A percentile compares a stretch with the other conserved stretches of the same genome.
These are phyloP conservation scores for Caenorhabditis plicata DNA, from an alignment of 2,888 invertebrate species.

Conservation along the genomic window DNA sequence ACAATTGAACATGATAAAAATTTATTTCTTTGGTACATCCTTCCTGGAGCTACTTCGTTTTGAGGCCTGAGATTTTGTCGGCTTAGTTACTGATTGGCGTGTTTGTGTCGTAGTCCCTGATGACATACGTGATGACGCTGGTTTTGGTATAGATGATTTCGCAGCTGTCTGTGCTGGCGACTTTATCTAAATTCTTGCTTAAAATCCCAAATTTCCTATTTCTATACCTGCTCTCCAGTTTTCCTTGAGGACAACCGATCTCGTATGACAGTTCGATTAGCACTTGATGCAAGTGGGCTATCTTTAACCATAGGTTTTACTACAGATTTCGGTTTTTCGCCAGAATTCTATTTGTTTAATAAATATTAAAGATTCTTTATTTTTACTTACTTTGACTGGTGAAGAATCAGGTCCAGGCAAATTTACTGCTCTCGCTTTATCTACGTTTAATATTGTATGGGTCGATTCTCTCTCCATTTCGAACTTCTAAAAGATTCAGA, in stretches of 20 bases:
- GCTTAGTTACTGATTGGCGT: too few relatives aligned
- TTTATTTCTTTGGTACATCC: too few relatives aligned
- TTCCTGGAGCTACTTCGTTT: too few relatives aligned
- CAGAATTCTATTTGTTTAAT: background rate
- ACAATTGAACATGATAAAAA: too few relatives aligned
- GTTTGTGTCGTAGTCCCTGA: too few relatives aligned
- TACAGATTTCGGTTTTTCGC: slow-evolving; percentile 57
- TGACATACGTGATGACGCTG: too few relatives aligned
- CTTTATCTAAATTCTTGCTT: too few relatives aligned
- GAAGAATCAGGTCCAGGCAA: slow-evolving; percentile 43
- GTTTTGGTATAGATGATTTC: too few relatives aligned
- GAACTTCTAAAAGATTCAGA: too few relatives aligned
- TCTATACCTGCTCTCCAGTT: background rate
- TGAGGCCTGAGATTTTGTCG: too few relatives aligned
- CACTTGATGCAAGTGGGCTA: slow-evolving; percentile 33
- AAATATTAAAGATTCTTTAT: background rate
- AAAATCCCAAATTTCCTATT: too few relatives aligned
- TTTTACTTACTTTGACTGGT: slow-evolving; percentile 19
- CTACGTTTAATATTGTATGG: slow-evolving; percentile 53
- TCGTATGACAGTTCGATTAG: slow-evolving; percentile 5
- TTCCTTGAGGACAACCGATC: slow-evolving; percentile 3
- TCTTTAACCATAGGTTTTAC: slow-evolving; percentile 62
- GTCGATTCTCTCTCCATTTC: slow-evolving; percentile 55
- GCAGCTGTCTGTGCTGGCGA: too few relatives aligned
- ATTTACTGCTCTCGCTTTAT: slow-evolving; percentile 25